Evolutionary conservation across 2,113 vertebrate species (phyloP).

Genomic region (Thunnus thynnus): DNA sequence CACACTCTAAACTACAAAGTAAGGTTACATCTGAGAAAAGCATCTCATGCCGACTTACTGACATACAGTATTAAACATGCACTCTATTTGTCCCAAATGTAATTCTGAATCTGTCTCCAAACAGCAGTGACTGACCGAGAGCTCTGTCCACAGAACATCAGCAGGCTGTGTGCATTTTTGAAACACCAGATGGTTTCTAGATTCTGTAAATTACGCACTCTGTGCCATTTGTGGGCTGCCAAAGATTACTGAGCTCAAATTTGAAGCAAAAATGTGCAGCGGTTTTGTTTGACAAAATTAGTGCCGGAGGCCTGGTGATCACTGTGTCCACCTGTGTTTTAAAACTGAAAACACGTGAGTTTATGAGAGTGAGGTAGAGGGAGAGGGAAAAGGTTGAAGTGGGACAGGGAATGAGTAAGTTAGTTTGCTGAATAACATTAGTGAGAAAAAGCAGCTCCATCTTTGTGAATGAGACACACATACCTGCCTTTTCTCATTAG

Average conservation of each 20-base stretch:
- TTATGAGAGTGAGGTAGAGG: neutral
- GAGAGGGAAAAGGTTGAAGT: no score
- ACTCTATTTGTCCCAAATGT: neutral
- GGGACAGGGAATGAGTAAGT: neutral
- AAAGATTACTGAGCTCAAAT: constrained; percentile 1
- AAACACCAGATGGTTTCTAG: neutral
- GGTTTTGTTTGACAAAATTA: constrained; percentile 12
- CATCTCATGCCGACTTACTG: neutral
- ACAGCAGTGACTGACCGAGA: neutral
- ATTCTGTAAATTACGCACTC: constrained; percentile 24
- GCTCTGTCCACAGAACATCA: constrained; percentile 16
- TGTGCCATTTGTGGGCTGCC: constrained; percentile 3
- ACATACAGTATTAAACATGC: neutral
- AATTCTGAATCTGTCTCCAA: constrained; percentile 6
- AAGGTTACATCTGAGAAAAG: neutral
- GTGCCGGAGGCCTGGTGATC: constrained; percentile 18
- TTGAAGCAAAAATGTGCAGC: neutral
- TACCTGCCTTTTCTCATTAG: no score
- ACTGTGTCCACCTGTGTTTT: constrained; percentile 8
- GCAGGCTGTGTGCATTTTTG: neutral
- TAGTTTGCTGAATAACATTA: neutral
- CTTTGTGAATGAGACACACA: no score
- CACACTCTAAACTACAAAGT: neutral
- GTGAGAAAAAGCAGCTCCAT: neutral
- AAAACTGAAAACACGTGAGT: neutral